Percentiles rank a stretch among this genome's conserved stretches.
Conservation (phyloP, 2,888 invertebrate genomes). For the Ephialtes manifestator region DNA sequence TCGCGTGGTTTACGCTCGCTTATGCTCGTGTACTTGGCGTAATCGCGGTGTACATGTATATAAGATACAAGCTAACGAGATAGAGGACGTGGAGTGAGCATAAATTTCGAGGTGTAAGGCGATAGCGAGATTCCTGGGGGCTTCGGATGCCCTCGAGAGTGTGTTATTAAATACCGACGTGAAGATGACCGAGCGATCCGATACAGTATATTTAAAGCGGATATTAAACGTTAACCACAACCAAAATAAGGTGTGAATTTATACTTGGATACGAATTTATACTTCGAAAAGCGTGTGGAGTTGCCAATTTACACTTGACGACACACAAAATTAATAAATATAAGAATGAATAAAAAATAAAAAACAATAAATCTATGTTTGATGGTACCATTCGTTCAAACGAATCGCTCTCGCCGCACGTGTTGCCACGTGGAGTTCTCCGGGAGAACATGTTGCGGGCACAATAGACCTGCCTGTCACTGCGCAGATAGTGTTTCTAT, state of each 20-base stretch:
- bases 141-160: conserved; percentile 2
- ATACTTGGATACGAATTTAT: conserved; percentile 4
- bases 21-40: conserved; percentile 44
- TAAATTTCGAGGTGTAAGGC: conserved; percentile 65
- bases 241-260: conserved; percentile 36
- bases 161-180: conserved; percentile 48
- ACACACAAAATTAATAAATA: conserved; percentile 1
- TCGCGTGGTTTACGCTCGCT: conserved; percentile 58
- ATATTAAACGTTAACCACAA: not conserved
- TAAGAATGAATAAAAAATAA: not conserved
- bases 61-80: conserved; percentile 44
- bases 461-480: conserved; percentile 53
- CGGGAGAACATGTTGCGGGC: conserved; percentile 38
- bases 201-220: not conserved
- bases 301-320: conserved; percentile 14
- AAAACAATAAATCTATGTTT: conserved; percentile 39
- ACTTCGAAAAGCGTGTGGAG: not conserved
- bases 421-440: conserved; percentile 63
- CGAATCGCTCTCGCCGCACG: conserved; percentile 49
- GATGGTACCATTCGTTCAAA: not conserved
- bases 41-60: conserved; percentile 54
- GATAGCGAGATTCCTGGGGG: conserved; percentile 64
- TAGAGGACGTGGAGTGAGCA: conserved; percentile 38
- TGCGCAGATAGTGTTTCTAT: conserved; percentile 54
- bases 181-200: conserved; percentile 37